Base-by-base conservation (phyloP, 2,888 invertebrate species). In the Drosophila tripunctata region DNA sequence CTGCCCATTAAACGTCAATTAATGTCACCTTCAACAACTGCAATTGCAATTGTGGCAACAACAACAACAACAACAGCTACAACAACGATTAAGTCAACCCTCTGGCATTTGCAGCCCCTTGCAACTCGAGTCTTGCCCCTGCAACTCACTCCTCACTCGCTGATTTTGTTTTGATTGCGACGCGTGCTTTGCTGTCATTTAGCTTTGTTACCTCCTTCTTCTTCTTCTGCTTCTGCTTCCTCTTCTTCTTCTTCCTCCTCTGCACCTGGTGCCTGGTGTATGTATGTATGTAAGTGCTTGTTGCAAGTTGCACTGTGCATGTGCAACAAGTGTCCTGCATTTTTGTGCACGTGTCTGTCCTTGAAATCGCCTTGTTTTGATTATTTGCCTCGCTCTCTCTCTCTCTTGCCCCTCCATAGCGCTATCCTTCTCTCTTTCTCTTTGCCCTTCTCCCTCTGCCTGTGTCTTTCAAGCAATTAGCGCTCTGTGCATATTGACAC, bases 21-120 rank as follows among this genome's bases (percentile, higher is more conserved):
- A 86, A 81, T 86, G 80, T 81, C 80, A 83, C 74, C 83, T 81
- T 83, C 67, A 81, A 79, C 75, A 85, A 85, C 78, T 85, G 79
- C 85, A 85, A 75, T 79, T 64, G 85, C 78, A 77, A 50, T 58
- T 56, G 75, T 45, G 52, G 41, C 38, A 35, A 43, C 56, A 65
- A 24, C 38, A 43, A 24, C 24, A 31, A 21, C 36, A 41, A 4
- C 10, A 8, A 5, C 41, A 36, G n/a, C n/a, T n/a, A 41, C 45
- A 17, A 24, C 19, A 56, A 35, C 35, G 10, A 24, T 50, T 52
- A 30, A 38, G 51, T 33, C 65, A 57, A 52, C 63, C 74, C 52
- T 33, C 31, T 12, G 12, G 15, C 54, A 27, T n/a, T n/a, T 43
- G 22, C 22, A 4, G 3, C 12, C 24, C n/a, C 4, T n/a, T n/a